Base-by-base conservation (phyloP, 2,888 invertebrate genomes). In the Neoaliturus tenellus region DNA sequence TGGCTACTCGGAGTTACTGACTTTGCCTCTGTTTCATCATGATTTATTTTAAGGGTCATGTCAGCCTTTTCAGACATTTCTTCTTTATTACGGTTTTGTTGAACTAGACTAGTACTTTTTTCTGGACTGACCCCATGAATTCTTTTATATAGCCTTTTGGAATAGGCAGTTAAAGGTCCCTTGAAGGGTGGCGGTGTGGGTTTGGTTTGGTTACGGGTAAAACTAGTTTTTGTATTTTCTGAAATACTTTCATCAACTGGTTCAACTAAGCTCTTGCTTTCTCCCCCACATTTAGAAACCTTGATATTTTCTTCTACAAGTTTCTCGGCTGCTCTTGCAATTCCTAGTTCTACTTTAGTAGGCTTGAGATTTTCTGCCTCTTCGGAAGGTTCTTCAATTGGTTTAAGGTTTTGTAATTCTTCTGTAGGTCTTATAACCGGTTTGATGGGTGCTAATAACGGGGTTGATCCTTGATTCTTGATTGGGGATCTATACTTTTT, bases 91-190 rank as follows among this genome's bases (percentile, higher is more conserved):
- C 6, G 23, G 12, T 23, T 23, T 6, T 20, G 14, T 41, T 4
- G 51, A 39, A 44, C 23, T 23, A 55, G 25, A 3, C n/a, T n/a
- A n/a, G n/a, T n/a, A n/a, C n/a, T n/a, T 31, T 75, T 75, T 75
- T 35, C 39, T 1, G 75, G 75, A 48, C 75, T 75, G 5, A 75
- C 31, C 1, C 75, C 75, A 51, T 75, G 33, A 28, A 75, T 5
- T 48, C 44, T 75, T 48, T 75, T 75, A 51, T 75, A 75, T 28
- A 48, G 3, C 8, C 75, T 25, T 75, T 35, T 75, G 8, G 75
- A 75, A 75, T 48, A 75, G 14, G 44, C 48, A 3, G 44, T 75
- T 17, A n/a, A 10, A 6, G 75, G 75, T 3, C 75, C 75, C 28
- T 28, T 41, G 5, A 75, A 23, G 4, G 75, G 75, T 48, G 75